Percentiles rank a stretch among this genome's conserved stretches.
These are phyloP conservation scores for Oligia strigilis DNA, from an alignment of 2,888 invertebrate genomes.

Conservation along the genomic window DNA sequence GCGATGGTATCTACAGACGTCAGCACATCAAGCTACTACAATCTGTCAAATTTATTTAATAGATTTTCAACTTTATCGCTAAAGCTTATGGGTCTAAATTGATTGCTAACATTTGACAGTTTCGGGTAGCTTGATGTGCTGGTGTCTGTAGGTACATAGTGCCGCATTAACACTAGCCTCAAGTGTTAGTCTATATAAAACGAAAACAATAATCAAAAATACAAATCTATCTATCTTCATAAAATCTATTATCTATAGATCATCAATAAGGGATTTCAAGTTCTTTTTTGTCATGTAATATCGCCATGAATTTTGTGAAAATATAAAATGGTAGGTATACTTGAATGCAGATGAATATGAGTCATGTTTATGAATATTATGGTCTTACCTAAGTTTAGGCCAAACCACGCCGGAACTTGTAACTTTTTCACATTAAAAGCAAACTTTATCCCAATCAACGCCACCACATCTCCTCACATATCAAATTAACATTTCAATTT, in stretches of 20 bases:
- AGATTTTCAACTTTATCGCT: too few species aligned
- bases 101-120: too few species aligned
- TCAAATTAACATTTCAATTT: slow-evolving; percentile 88
- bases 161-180: neutral
- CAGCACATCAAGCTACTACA: too few species aligned
- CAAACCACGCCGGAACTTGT: neutral
- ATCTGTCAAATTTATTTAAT: too few species aligned
- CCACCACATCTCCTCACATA: slow-evolving; percentile 63
- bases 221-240: neutral
- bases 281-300: too few species aligned
- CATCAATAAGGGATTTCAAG: too few species aligned
- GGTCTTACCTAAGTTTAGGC: neutral
- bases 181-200: neutral
- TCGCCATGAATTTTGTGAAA: too few species aligned
- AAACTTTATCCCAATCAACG: slow-evolving; percentile 48
- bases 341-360: neutral
- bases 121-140: too few species aligned
- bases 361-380: neutral
- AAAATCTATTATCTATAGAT: too few species aligned
- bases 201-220: neutral
- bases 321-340: neutral
- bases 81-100: too few species aligned
- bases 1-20: neutral
- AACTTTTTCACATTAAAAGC: slow-evolving; percentile 14
- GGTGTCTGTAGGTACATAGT: neutral